Percentiles rank a stretch among this genome's conserved stretches.
Evolutionary conservation across 2,797 vertebrate species (phyloP).

Genomic region (Pachyuromys duprasi): DNA sequence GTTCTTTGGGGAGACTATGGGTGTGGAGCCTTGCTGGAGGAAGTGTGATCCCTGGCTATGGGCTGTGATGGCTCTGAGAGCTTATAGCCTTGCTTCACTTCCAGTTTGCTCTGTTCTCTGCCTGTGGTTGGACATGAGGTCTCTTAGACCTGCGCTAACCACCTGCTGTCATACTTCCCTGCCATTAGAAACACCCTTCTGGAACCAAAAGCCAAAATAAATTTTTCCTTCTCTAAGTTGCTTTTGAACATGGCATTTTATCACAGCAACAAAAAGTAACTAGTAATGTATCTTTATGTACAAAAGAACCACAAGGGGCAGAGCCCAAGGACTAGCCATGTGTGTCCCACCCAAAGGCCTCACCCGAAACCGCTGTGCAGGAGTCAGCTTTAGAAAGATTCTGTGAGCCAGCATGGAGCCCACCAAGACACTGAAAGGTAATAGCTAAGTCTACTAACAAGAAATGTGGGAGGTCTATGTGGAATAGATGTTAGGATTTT

Average conservation of each 20-base stretch:
- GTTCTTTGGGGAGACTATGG: background rate
- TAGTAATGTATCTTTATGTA: background rate
- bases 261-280: background rate
- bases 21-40: background rate
- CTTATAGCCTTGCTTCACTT: no score
- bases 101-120: background rate
- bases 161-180: background rate
- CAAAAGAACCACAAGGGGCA: fast-evolving
- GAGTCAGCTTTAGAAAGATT: fast-evolving
- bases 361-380: fast-evolving
- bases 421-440: background rate
- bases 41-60: background rate
- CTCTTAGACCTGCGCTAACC: background rate
- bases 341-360: background rate
- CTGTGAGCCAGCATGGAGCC: no score
- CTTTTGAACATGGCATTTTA: background rate
- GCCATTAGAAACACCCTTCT: background rate
- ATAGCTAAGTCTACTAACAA: fast-evolving
- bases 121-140: background rate
- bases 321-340: fast-evolving
- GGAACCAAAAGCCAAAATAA: background rate
- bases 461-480: fast-evolving
- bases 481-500: fast-evolving
- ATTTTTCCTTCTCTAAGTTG: background rate
- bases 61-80: background rate